Conservation (phyloP, 2,888 invertebrate species). For the Hydraecia micacea region DNA sequence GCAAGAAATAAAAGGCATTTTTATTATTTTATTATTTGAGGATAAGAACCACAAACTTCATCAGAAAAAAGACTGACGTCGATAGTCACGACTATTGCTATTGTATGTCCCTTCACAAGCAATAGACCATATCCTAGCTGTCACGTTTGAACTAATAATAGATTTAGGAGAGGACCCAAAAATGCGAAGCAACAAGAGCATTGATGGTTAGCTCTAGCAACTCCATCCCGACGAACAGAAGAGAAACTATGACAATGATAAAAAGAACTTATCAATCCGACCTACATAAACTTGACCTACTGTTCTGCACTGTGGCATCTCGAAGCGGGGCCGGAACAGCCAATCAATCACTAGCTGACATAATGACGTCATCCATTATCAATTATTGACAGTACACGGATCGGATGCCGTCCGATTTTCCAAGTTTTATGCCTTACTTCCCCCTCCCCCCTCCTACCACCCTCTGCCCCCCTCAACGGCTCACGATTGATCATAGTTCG, state of each 20-base stretch:
- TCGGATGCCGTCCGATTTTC: constrained; percentile 84
- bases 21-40: too few species aligned
- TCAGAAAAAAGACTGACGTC: neutral
- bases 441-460: constrained; percentile 39
- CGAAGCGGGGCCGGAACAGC: constrained; percentile 73
- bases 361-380: constrained; percentile 90
- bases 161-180: neutral
- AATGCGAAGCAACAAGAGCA: neutral
- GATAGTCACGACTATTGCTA: too few species aligned
- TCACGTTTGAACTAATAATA: neutral
- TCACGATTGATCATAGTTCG: constrained; percentile 78
- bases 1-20: too few species aligned
- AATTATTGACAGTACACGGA: constrained; percentile 88
- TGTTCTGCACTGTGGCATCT: constrained; percentile 56
- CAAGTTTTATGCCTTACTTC: constrained; percentile 82
- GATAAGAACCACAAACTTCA: neutral
- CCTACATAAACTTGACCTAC: constrained; percentile 55
- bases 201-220: neutral
- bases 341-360: constrained; percentile 88
- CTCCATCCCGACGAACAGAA: neutral
- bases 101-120: too few species aligned
- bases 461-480: constrained; percentile 30
- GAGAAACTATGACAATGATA: neutral
- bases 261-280: constrained; percentile 25
- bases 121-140: neutral